Evolutionary conservation across 1,140 invertebrate species (phyloP).

Genomic region (Drosophila quadrilineata): DNA sequence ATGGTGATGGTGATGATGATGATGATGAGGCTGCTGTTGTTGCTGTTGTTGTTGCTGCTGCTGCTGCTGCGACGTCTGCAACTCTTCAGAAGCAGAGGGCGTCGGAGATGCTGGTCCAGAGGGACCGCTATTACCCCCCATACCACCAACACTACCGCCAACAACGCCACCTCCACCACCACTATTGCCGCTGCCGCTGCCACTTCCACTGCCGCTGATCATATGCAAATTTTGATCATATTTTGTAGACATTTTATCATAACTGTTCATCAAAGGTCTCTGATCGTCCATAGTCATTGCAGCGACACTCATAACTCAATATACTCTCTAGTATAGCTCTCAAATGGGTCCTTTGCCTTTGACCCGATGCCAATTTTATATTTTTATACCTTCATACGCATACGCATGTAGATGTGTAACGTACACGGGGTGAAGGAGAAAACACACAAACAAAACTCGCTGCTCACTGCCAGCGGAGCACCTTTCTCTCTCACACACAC

Average conservation of each 20-base stretch:
- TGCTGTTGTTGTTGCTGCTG: constrained; percentile 46
- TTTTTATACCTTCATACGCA: no score
- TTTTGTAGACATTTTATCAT: constrained; percentile 79
- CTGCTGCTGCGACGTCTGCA: constrained; percentile 13
- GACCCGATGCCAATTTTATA: constrained; percentile 38
- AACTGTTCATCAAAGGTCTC: constrained; percentile 81
- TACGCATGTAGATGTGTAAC: constrained; percentile 22
- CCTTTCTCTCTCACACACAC: constrained; percentile 30
- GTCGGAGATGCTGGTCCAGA: constrained; percentile 76
- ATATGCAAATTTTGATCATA: constrained; percentile 74
- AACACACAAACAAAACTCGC: constrained; percentile 26
- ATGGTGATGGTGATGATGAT: constrained; percentile 47
- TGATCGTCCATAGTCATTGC: constrained; percentile 81
- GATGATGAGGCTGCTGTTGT: constrained; percentile 37
- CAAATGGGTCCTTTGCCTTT: constrained; percentile 37
- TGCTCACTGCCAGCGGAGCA: constrained; percentile 38
- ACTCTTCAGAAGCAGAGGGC: constrained; percentile 64
- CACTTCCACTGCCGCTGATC: constrained; percentile 37
- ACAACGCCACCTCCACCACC: constrained; percentile 4
- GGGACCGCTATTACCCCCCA: constrained; percentile 23
- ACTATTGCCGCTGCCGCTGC: constrained; percentile 25
- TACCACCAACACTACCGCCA: constrained; percentile 22
- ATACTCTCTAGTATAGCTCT: no score
- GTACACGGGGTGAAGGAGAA: constrained; percentile 42
- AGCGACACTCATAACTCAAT: constrained; percentile 80